phyloP scores from a whole-genome alignment of 37 sponge, comb jelly and placozoan species.

The Chondrosia reniformis region DNA sequence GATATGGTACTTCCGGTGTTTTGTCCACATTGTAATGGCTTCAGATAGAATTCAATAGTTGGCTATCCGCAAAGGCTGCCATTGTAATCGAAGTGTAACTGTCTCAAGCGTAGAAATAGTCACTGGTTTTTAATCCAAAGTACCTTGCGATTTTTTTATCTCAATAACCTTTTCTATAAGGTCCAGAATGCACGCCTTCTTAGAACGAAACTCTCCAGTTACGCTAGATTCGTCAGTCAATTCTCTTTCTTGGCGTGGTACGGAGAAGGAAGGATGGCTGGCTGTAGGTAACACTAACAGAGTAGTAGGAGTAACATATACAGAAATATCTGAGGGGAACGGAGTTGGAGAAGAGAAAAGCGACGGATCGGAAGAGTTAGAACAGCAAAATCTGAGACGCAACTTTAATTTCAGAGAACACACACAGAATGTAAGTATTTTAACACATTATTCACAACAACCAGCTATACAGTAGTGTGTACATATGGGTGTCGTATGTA shows the following conservation, averaged over 20 bases:
- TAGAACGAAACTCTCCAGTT: slow-evolving; percentile 47
- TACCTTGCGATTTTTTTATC: neutral
- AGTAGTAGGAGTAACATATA: slow-evolving; percentile 81
- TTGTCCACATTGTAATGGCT: too few relatives aligned
- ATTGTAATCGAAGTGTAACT: neutral
- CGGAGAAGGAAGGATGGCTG: slow-evolving; percentile 63
- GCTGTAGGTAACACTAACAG: slow-evolving; percentile 71
- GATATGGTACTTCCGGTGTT: too few relatives aligned
- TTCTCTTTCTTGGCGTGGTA: slow-evolving; percentile 81
- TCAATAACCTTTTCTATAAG: too few relatives aligned
- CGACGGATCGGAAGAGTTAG: slow-evolving; percentile 22
- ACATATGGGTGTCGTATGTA: neutral
- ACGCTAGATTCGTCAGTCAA: slow-evolving; percentile 36
- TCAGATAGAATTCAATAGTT: slow-evolving; percentile 4
- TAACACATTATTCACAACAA: neutral
- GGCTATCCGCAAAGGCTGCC: too few relatives aligned
- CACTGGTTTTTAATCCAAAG: neutral
- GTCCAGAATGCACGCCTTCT: slow-evolving; percentile 56
- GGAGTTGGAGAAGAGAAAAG: slow-evolving; percentile 19
- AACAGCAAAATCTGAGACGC: slow-evolving; percentile 57
- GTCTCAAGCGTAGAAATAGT: neutral
- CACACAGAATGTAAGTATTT: slow-evolving; percentile 67
- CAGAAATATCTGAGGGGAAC: slow-evolving; percentile 35
- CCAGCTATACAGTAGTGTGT: neutral
- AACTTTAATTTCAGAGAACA: slow-evolving; percentile 93